These are phyloP conservation scores for Gryllus bimaculatus DNA, from an alignment of 1,140 invertebrate genomes.

Conservation along the genomic window DNA sequence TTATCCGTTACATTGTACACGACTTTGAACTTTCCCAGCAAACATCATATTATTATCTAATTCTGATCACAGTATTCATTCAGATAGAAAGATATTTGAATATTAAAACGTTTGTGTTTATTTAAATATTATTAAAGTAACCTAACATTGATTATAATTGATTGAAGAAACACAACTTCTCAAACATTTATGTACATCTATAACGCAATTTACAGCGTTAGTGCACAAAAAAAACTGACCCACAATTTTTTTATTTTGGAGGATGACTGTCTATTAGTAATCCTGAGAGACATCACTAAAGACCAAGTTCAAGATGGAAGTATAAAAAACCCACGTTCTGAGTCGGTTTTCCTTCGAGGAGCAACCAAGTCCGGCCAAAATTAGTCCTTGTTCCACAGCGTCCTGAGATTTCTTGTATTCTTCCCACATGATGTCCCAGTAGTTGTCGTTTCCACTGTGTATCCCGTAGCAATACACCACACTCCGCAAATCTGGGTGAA, in stretches of 20 bases:
- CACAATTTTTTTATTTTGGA: too few species aligned
- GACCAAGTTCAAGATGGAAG: background rate
- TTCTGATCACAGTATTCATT: background rate
- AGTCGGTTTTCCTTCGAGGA: slow-evolving; percentile 33
- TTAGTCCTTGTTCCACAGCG: slow-evolving; percentile 10
- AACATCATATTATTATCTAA: background rate
- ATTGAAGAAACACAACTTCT: too few species aligned
- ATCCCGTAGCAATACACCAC: slow-evolving; percentile 48
- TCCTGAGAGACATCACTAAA: too few species aligned
- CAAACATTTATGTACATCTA: too few species aligned
- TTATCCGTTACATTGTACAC: background rate
- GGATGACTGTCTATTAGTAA: too few species aligned
- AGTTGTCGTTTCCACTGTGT: slow-evolving; percentile 34
- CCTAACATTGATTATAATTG: too few species aligned
- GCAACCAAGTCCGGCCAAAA: slow-evolving; percentile 14
- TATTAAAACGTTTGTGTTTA: too few species aligned
- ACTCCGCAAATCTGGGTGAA: slow-evolving; percentile 43
- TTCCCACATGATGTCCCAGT: slow-evolving; percentile 42
- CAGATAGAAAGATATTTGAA: background rate
- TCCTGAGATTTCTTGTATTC: slow-evolving; percentile 35
- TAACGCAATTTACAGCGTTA: too few species aligned
- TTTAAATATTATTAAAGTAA: too few species aligned
- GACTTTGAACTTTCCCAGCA: background rate
- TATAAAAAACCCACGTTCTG: slow-evolving; percentile 35
- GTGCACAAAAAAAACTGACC: too few species aligned